Percentiles rank a stretch among this genome's conserved stretches.
Conservation (phyloP, 2,888 invertebrate species). For the Ornithoptera alexandrae region DNA sequence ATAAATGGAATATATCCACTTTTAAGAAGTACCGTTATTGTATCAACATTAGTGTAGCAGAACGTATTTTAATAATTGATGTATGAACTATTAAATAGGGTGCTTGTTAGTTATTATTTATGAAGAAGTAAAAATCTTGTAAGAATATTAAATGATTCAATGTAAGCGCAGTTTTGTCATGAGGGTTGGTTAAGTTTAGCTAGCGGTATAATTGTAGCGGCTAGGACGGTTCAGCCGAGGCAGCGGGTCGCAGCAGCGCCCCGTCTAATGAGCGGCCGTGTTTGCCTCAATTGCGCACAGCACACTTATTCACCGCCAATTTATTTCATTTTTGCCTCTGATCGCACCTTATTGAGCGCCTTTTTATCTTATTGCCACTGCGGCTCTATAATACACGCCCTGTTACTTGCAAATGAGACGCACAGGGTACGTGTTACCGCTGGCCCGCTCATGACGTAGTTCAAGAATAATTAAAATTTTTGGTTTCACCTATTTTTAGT, state of each 20-base stretch:
- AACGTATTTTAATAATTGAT: background rate
- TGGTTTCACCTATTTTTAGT: conserved; percentile 44
- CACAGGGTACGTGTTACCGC: conserved; percentile 65
- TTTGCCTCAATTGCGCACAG: conserved; percentile 78
- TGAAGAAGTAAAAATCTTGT: background rate
- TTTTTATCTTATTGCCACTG: conserved; percentile 78
- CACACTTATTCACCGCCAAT: conserved; percentile 78
- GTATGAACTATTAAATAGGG: background rate
- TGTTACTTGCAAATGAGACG: conserved; percentile 80
- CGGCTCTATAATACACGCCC: conserved; percentile 77
- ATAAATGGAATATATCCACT: too few relatives aligned
- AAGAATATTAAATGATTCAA: background rate
- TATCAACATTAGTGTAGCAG: too few relatives aligned
- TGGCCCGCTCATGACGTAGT: conserved; percentile 68
- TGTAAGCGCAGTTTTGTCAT: background rate
- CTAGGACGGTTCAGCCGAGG: conserved; percentile 23
- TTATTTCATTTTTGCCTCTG: conserved; percentile 80
- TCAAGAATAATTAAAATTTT: conserved; percentile 71
- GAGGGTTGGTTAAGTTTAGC: background rate
- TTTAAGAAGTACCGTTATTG: too few relatives aligned
- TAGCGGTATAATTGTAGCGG: background rate
- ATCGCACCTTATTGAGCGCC: conserved; percentile 78
- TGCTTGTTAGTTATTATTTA: background rate
- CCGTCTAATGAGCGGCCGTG: conserved; percentile 78
- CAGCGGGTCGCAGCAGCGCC: conserved; percentile 34